Evolutionary conservation across 2,113 vertebrate species (phyloP), one percentile per base, ranked within the genome.

Genomic region (Mus spicilegus): DNA sequence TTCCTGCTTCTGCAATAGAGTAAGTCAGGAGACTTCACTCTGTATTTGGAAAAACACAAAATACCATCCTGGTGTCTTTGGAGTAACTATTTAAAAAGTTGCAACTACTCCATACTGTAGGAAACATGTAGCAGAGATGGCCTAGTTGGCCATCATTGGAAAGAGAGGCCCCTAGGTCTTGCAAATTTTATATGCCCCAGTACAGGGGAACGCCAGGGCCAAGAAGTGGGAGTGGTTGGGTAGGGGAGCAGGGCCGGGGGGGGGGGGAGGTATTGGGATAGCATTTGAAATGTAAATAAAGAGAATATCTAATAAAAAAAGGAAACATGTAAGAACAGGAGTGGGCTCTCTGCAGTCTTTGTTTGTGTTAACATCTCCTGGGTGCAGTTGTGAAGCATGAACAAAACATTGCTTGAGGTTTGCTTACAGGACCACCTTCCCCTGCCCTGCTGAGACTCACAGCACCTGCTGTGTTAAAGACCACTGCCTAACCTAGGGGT

Each of bases 271-370:
- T 42, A 42, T 42, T 42, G 42, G 42, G 42, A 42, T 42, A 42
- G 42, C 42, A 42, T 42, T 42, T 42, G 42, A 42, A 42, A 42
- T 42, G 42, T 42, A 42, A 42, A 42, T 42, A 42, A 42, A 42
- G 42, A 42, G 42, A 42, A 42, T 42, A 42, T 42, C 42, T 42
- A 42, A 42, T 42, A 42, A 42, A 42, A 42, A 42, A 42, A 36
- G 42, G 75, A 90, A 86, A 73, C 42, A 11, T 28, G 10, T 33
- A 78, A 77, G 49, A 36, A 56, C 26, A 80, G 28, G 24, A 63
- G 30, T 1, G 24, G 3, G 39, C 42, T 9, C 8, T 30, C 17
- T 24, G 3, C 28, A 5, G 3, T 4, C 20, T 72, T 56, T 4
- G 14, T 63, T 56, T 20, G 17, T 9, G 14, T 56, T 65, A 73